A percentile compares a stretch with the other conserved stretches of the same genome.
phyloP scores from a whole-genome alignment of 1,140 invertebrate genomes.

The Helicoverpa armigera region DNA sequence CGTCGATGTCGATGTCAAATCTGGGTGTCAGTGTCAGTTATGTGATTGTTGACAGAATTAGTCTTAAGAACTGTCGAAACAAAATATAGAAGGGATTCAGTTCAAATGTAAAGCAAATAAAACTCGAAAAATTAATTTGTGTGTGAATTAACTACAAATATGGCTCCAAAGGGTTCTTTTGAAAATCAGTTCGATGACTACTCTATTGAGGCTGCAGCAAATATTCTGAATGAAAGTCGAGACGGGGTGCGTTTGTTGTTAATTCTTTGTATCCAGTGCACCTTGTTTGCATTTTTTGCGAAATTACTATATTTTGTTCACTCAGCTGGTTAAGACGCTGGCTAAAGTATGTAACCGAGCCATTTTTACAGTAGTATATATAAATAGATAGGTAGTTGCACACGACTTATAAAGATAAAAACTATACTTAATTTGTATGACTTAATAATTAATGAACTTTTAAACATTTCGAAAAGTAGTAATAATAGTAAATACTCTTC shows the following conservation, averaged over 20 bases:
- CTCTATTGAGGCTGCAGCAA: constrained; percentile 46
- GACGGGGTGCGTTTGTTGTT: constrained; percentile 58
- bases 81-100: neutral
- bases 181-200: constrained; percentile 71
- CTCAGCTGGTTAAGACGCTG: no score
- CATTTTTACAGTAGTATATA: no score
- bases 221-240: constrained; percentile 62
- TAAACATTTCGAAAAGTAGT: neutral
- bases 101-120: neutral
- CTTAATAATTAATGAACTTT: neutral
- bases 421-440: no score
- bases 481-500: constrained; percentile 38
- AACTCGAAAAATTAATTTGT: constrained; percentile 1
- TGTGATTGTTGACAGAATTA: no score
- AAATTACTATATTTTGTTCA: no score
- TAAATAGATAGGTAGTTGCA: no score
- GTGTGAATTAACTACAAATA: constrained; percentile 43
- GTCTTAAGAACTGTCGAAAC: neutral
- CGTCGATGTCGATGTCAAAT: no score
- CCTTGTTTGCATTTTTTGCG: no score
- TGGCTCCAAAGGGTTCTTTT: constrained; percentile 68
- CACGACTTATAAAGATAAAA: no score
- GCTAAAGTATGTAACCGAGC: neutral
- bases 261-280: neutral
- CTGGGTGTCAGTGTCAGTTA: no score